Evolutionary conservation across 2,113 vertebrate genomes (phyloP).

Genomic region (Pedionomus torquatus): DNA sequence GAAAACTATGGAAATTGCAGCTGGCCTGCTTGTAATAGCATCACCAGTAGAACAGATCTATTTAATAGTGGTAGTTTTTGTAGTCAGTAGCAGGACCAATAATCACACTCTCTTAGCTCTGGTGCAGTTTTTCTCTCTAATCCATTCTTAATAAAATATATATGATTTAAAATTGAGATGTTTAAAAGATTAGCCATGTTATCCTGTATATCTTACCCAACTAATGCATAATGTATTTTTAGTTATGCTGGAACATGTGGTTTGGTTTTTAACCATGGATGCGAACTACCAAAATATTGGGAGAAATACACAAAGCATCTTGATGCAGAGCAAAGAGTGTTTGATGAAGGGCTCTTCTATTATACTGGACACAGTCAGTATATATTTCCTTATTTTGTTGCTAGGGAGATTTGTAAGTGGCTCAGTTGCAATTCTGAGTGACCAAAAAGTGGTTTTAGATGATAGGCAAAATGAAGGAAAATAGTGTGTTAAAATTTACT

Average conservation of each 20-base stretch:
- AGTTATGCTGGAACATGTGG: background rate
- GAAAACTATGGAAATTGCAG: background rate
- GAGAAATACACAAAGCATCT: background rate
- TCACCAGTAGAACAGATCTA: background rate
- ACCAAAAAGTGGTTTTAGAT: background rate
- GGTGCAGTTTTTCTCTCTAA: background rate
- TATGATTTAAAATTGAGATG: background rate
- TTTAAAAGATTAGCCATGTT: background rate
- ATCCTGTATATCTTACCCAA: background rate
- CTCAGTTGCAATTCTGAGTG: background rate
- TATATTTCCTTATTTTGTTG: background rate
- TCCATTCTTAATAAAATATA: background rate
- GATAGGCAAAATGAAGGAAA: background rate
- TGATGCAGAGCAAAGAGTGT: background rate
- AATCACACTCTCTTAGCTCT: background rate
- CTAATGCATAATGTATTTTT: background rate
- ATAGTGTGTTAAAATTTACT: background rate
- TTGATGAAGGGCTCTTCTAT: background rate
- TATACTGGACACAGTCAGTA: background rate
- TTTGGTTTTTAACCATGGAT: background rate
- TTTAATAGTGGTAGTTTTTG: background rate
- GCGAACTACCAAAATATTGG: background rate
- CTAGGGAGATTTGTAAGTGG: background rate
- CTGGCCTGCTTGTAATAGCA: background rate
- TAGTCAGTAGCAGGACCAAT: background rate